Evolutionary conservation across 2,888 invertebrate species (phyloP).

Genomic region (Laothoe populi): DNA sequence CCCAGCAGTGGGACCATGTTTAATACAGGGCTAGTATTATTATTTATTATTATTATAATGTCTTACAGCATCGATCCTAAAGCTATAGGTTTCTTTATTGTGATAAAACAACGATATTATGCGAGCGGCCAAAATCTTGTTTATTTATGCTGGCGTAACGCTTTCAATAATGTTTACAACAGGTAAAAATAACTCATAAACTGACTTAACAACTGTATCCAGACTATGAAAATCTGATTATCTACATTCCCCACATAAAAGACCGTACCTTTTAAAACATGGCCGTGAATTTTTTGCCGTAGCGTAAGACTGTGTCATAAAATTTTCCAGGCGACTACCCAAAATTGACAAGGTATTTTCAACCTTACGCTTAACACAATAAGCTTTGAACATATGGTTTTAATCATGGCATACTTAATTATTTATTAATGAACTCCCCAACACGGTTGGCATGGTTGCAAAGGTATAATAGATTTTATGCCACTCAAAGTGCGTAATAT

Average conservation of each 20-base stretch:
- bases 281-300: conserved; percentile 24
- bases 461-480: conserved; percentile 26
- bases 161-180: not conserved
- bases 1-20: too few relatives aligned
- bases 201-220: not conserved
- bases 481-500: conserved; percentile 24
- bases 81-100: too few relatives aligned
- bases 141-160: not conserved
- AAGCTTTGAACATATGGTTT: conserved; percentile 18
- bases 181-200: not conserved
- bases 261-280: conserved; percentile 19
- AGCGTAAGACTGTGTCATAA: conserved; percentile 24
- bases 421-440: conserved; percentile 27
- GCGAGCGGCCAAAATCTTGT: not conserved
- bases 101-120: too few relatives aligned
- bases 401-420: conserved; percentile 26
- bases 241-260: conserved; percentile 15
- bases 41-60: too few relatives aligned
- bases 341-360: conserved; percentile 8
- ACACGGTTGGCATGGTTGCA: conserved; percentile 19
- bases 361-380: not conserved
- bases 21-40: too few relatives aligned
- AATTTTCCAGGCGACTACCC: conserved; percentile 24
- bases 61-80: too few relatives aligned
- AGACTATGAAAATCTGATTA: conserved; percentile 21